Evolutionary conservation across 2,888 invertebrate genomes (phyloP), one percentile per base, ranked within the genome.

Genomic region (Linnaemya vulpina): DNA sequence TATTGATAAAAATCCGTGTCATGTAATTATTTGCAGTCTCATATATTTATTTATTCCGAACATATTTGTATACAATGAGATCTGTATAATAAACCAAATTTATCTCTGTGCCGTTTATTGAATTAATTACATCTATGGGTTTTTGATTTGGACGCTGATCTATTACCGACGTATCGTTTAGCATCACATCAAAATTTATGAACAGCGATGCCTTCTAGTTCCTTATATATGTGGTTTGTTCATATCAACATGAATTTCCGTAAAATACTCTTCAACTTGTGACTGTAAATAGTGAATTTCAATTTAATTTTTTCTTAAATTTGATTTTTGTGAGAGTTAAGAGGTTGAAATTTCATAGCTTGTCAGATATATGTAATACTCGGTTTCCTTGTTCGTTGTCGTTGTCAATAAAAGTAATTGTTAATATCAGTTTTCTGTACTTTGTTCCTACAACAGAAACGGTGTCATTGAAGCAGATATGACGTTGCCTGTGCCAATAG

Each of bases 301-400:
- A 11, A 35, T 49, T 67, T 77, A n/a, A n/a, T n/a, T 25, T 40
- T 70, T 40, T 8, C 11, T 43, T 58, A 1, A 11, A 46, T 73
- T 77, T 20, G 15, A 55, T 30, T 15, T 58, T 60, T 58, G 58
- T 40, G 35, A n/a, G 38, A 58, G 4, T 49, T 65, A 78, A 55
- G n/a, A 8, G 51, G 74, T 63, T 70, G 81, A 67, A 68, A 78
- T 85, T 85, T 78, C 84, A 85, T 81, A 78, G 81, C 63, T 80
- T 68, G 68, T 68, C 81, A 65, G 73, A 85, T 81, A n/a, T n/a
- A n/a, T n/a, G 78, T 81, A 63, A 85, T 85, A 81, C 78, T 40
- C 38, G 60, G 25, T 84, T 81, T 84, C 70, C 81, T 74, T 81
- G 62, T 75, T 82, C 40, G 40, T 22, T 51, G 40, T 53, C 30